Conservation (phyloP, 2,888 invertebrate genomes). For the Phalangium opilio region DNA sequence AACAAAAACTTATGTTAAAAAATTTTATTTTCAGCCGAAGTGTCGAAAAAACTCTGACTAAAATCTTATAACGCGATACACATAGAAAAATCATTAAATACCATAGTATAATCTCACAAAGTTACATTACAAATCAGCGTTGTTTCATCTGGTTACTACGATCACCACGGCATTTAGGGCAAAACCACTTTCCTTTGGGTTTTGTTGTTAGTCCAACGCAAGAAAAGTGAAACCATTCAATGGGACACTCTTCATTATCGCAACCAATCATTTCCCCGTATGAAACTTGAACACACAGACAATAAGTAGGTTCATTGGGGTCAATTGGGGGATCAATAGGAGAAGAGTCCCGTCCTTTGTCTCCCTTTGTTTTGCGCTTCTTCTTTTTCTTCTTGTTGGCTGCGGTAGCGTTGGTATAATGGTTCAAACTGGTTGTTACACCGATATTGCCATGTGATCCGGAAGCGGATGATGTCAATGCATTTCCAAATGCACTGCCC, state of each 20-base stretch:
- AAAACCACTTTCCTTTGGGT: slow-evolving; percentile 97
- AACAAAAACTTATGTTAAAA: no score
- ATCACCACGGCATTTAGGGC: slow-evolving; percentile 59
- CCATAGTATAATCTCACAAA: no score
- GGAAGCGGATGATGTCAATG: no score
- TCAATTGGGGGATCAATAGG: slow-evolving; percentile 67
- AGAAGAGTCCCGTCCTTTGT: slow-evolving; percentile 45
- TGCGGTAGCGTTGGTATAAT: not conserved
- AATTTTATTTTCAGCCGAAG: no score
- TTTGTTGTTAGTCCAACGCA: slow-evolving; percentile 82
- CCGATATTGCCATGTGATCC: no score
- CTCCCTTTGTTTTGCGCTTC: slow-evolving; percentile 50
- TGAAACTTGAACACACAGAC: slow-evolving; percentile 81
- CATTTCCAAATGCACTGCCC: not conserved
- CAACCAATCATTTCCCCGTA: slow-evolving; percentile 99
- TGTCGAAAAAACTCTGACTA: no score
- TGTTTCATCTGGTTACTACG: slow-evolving; percentile 20
- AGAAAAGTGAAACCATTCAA: slow-evolving; percentile 98
- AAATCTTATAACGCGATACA: no score
- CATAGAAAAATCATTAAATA: no score
- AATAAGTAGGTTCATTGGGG: slow-evolving; percentile 93
- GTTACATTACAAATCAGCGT: no score
- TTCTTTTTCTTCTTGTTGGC: slow-evolving; percentile 43
- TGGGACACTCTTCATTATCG: slow-evolving; percentile 77
- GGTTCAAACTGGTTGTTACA: no score